Conservation (phyloP, 2,888 invertebrate genomes). For the Bhutanitis thaidina region DNA sequence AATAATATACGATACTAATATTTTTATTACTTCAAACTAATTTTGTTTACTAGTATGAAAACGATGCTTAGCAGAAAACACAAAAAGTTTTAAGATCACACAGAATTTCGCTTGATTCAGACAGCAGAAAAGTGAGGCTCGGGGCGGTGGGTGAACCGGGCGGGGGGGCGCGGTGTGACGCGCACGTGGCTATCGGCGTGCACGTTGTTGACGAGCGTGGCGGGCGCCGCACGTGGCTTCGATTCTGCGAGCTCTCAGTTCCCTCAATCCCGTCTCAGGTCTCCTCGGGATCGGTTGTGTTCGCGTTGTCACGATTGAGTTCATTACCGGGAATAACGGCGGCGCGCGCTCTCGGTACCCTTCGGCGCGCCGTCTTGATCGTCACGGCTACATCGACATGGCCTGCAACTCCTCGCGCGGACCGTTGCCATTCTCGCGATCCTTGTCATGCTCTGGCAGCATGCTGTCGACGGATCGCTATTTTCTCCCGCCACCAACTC, state of each 20-base stretch:
- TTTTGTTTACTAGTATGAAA: no score
- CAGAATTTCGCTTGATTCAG: neutral
- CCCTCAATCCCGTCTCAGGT: slow-evolving; percentile 65
- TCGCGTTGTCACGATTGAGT: slow-evolving; percentile 47
- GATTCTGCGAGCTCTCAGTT: slow-evolving; percentile 26
- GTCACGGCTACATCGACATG: slow-evolving; percentile 80
- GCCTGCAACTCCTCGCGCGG: slow-evolving; percentile 39
- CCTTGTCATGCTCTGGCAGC: slow-evolving; percentile 35
- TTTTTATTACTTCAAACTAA: no score
- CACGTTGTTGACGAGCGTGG: slow-evolving; percentile 56
- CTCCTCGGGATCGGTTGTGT: slow-evolving; percentile 65
- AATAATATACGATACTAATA: no score
- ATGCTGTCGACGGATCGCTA: slow-evolving; percentile 14
- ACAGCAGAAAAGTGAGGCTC: neutral
- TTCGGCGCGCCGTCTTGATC: slow-evolving; percentile 58
- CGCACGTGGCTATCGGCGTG: slow-evolving; percentile 42
- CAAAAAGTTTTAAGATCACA: neutral
- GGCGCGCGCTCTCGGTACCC: slow-evolving; percentile 48
- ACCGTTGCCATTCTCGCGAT: slow-evolving; percentile 13
- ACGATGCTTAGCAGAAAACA: no score
- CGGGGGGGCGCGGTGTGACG: slow-evolving; percentile 20
- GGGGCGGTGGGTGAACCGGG: slow-evolving; percentile 15
- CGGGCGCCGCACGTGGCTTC: slow-evolving; percentile 51
- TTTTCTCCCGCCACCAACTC: slow-evolving; percentile 18
- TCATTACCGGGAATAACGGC: slow-evolving; percentile 42